phyloP scores from a whole-genome alignment of 2,797 vertebrate genomes.

The Typhlichthys subterraneus region DNA sequence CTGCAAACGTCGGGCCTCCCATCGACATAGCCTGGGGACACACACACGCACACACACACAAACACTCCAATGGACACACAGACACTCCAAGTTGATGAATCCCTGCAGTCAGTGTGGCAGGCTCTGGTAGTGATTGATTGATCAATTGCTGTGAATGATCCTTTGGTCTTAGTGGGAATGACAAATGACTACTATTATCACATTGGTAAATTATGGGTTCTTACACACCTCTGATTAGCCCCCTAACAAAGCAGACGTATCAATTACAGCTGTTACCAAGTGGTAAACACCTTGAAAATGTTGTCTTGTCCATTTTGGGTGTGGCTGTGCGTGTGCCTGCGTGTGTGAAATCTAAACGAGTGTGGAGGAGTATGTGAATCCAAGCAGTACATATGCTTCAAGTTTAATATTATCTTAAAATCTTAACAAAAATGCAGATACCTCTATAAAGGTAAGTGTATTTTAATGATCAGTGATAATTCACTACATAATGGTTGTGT shows the following conservation, averaged over 20 bases:
- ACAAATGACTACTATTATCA: conserved; percentile 47
- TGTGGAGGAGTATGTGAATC: no score
- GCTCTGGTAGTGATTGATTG: conserved; percentile 36
- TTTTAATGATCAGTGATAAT: no score
- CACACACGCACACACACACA: conserved; percentile 13
- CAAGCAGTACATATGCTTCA: no score
- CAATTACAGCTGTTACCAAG: conserved; percentile 18
- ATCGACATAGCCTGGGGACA: conserved; percentile 47
- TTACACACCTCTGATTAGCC: conserved; percentile 26
- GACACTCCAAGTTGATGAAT: conserved; percentile 29
- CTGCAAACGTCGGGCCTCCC: conserved; percentile 61
- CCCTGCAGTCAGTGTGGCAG: conserved; percentile 19
- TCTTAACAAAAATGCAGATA: no score
- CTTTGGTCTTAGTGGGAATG: conserved; percentile 25
- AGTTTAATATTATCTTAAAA: no score
- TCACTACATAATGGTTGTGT: no score
- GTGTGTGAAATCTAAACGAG: no score
- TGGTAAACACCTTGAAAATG: no score
- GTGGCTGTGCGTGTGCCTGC: no score
- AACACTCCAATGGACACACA: conserved; percentile 10
- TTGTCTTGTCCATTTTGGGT: no score
- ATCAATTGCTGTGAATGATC: conserved; percentile 40
- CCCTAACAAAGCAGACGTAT: conserved; percentile 26
- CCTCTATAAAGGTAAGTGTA: no score
- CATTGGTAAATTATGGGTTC: conserved; percentile 28